These are phyloP conservation scores for Metridium senile DNA, from an alignment of 92 coral and sea anemone genomes.

Conservation along the genomic window DNA sequence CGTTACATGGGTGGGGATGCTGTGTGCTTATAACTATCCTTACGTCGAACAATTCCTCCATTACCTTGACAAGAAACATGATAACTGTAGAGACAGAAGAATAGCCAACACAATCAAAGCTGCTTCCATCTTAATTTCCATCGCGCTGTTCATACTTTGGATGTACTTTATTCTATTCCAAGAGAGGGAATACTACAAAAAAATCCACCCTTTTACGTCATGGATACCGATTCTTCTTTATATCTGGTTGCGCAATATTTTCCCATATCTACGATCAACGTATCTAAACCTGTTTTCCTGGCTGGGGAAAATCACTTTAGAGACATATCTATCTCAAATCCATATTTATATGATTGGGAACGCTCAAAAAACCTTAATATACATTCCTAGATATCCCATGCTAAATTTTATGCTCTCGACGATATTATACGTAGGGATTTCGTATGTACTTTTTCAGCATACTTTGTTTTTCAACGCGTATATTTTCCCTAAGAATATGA, in stretches of 20 bases:
- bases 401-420: conserved; percentile 88
- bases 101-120: conserved; percentile 52
- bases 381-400: conserved; percentile 92
- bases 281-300: conserved; percentile 89
- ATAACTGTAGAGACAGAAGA: conserved; percentile 52
- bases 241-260: conserved; percentile 84
- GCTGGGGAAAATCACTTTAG: conserved; percentile 94
- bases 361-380: conserved; percentile 72
- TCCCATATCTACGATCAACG: conserved; percentile 74
- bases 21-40: conserved; percentile 96
- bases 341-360: conserved; percentile 97
- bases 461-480: conserved; percentile 92
- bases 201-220: conserved; percentile 85
- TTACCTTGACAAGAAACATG: conserved; percentile 81
- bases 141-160: conserved; percentile 71
- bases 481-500: conserved; percentile 90
- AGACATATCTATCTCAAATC: conserved; percentile 93
- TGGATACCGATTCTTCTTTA: conserved; percentile 79
- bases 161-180: conserved; percentile 73
- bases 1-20: conserved; percentile 95
- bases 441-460: conserved; percentile 89
- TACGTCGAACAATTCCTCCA: conserved; percentile 80
- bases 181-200: conserved; percentile 66
- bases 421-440: conserved; percentile 72
- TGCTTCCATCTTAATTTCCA: conserved; percentile 58